Percentiles rank a stretch among this genome's conserved stretches.
phyloP scores from a whole-genome alignment of 2,113 vertebrate species.

The Solea senegalensis region DNA sequence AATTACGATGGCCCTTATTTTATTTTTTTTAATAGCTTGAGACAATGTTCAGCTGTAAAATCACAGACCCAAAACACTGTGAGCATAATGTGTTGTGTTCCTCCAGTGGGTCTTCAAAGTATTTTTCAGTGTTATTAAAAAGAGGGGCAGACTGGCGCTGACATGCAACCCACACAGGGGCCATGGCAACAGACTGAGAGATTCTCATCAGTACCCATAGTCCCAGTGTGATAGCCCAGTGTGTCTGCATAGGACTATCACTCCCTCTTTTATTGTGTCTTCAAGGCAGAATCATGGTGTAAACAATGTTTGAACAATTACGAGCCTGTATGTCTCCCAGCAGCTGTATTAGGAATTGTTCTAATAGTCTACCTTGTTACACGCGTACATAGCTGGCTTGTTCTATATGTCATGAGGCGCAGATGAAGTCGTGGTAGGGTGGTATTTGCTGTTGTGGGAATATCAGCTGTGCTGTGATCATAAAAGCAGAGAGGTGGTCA shows the following conservation, averaged over 20 bases:
- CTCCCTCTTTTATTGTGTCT: slow-evolving; percentile 69
- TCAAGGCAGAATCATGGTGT: slow-evolving; percentile 63
- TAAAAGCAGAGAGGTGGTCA: slow-evolving; percentile 32
- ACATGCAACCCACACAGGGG: slow-evolving; percentile 68
- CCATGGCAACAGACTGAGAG: slow-evolving; percentile 70
- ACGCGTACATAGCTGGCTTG: slow-evolving; percentile 13
- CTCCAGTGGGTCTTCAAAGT: slow-evolving; percentile 58
- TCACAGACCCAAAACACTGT: slow-evolving; percentile 37
- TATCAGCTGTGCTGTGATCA: slow-evolving; percentile 29
- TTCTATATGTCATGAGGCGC: slow-evolving; percentile 32
- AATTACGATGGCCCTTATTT: slow-evolving; percentile 12
- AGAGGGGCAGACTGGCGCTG: slow-evolving; percentile 51
- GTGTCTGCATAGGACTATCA: slow-evolving; percentile 62
- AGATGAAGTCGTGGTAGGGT: slow-evolving; percentile 22
- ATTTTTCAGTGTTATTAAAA: slow-evolving; percentile 70
- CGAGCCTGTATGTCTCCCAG: slow-evolving; percentile 50
- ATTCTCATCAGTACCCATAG: slow-evolving; percentile 69
- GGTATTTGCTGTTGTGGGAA: slow-evolving; percentile 8
- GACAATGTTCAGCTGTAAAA: slow-evolving; percentile 48
- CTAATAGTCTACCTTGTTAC: slow-evolving; percentile 55
- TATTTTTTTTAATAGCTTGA: slow-evolving; percentile 28
- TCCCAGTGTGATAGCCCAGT: slow-evolving; percentile 54
- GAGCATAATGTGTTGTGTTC: slow-evolving; percentile 49
- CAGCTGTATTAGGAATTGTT: slow-evolving; percentile 45
- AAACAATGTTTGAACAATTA: slow-evolving; percentile 74